Evolutionary conservation across 2,113 vertebrate genomes (phyloP).

Genomic region (Morone chrysops): DNA sequence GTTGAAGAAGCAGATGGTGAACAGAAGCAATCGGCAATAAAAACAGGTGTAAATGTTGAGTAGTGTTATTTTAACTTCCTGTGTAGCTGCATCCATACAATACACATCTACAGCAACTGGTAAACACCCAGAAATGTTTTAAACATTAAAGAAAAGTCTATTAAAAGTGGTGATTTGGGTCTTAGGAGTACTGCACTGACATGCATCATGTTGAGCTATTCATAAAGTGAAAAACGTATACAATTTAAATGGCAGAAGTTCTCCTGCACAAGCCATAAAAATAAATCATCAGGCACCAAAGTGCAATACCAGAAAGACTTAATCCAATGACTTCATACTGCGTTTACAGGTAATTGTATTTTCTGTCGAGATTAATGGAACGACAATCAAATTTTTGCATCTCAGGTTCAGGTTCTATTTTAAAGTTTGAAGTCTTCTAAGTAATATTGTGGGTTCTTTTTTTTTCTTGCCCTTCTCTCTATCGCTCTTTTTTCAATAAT

Average conservation of each 20-base stretch:
- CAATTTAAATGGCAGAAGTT: not conserved
- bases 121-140: not conserved
- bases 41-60: constrained; percentile 27
- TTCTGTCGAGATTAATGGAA: constrained; percentile 10
- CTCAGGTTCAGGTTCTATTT: constrained; percentile 2
- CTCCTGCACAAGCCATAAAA: constrained; percentile 1
- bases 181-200: not conserved
- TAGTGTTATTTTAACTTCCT: constrained; percentile 7
- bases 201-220: constrained; percentile 1
- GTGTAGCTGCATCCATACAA: constrained; percentile 1
- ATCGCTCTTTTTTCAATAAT: constrained; percentile 22
- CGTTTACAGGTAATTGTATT: not conserved
- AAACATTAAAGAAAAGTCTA: not conserved
- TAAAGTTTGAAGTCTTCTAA: not conserved
- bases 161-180: constrained; percentile 1
- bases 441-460: not conserved
- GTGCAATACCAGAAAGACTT: constrained; percentile 9
- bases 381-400: not conserved
- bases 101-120: not conserved
- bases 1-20: constrained; percentile 34
- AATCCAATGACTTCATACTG: constrained; percentile 6
- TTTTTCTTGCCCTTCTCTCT: not conserved
- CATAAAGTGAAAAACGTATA: not conserved
- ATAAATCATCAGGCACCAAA: constrained; percentile 14
- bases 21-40: constrained; percentile 7